These are phyloP conservation scores for Scrobipalpa costella DNA, from an alignment of 2,888 invertebrate species.

Conservation along the genomic window DNA sequence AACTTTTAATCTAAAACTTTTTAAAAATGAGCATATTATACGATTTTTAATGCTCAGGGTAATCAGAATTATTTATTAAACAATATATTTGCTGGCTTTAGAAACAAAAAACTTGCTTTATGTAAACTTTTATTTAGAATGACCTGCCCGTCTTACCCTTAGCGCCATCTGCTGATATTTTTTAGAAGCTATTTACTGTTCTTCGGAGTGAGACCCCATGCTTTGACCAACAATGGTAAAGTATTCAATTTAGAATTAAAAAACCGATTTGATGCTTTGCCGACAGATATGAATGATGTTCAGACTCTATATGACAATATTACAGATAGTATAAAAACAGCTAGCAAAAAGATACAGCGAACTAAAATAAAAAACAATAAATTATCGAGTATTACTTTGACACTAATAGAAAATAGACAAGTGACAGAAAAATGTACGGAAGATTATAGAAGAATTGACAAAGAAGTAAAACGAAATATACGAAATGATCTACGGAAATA, in stretches of 20 bases:
- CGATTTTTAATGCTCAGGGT: no score
- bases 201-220: no score
- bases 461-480: no score
- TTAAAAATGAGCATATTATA: no score
- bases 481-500: not conserved
- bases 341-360: not conserved
- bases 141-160: no score
- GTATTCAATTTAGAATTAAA: not conserved
- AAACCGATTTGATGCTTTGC: not conserved
- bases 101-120: no score
- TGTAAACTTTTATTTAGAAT: no score
- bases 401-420: not conserved
- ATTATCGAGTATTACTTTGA: not conserved
- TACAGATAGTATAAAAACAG: not conserved
- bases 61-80: no score
- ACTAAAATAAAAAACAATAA: not conserved
- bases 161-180: no score
- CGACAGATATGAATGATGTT: not conserved
- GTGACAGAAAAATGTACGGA: not conserved
- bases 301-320: not conserved
- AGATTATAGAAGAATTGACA: not conserved
- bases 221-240: not conserved
- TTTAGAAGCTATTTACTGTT: no score
- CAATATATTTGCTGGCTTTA: no score
- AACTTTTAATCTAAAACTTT: no score